phyloP scores from a whole-genome alignment of 2,888 invertebrate genomes.

The Anoncus sp. region DNA sequence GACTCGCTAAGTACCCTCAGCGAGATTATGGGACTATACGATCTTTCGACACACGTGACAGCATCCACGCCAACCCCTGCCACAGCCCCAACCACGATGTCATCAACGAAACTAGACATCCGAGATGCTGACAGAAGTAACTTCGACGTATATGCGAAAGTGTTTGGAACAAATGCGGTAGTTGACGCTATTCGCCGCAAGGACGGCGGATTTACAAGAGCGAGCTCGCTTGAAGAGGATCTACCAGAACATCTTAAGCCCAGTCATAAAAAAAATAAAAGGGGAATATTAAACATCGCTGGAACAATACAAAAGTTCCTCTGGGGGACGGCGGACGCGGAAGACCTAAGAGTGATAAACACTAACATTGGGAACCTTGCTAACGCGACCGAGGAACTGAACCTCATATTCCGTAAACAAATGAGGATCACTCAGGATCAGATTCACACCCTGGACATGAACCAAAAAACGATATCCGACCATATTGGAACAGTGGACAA shows the following conservation, averaged over 20 bases:
- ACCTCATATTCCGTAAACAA: constrained; percentile 5
- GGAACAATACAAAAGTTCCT: constrained; percentile 30
- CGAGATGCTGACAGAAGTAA: background rate
- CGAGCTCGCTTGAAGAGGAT: background rate
- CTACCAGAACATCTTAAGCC: background rate
- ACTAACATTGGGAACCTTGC: constrained; percentile 12
- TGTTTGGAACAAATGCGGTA: background rate
- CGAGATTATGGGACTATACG: no score
- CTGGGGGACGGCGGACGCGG: constrained; percentile 31
- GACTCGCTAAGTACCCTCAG: no score
- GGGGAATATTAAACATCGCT: constrained; percentile 19
- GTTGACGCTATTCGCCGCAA: background rate
- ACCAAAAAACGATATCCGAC: constrained; percentile 1
- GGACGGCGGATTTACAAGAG: background rate
- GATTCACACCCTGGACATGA: no score
- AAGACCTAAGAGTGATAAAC: constrained; percentile 21
- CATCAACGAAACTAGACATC: background rate
- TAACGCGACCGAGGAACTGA: constrained; percentile 11
- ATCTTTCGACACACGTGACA: no score
- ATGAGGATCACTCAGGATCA: constrained; percentile 34
- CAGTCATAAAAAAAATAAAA: background rate
- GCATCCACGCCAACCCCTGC: no score
- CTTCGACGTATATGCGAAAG: constrained; percentile 2
- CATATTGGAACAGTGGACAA: constrained; percentile 3
- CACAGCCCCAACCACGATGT: background rate